phyloP scores from a whole-genome alignment of 2,797 vertebrate genomes.

The Phataginus tricuspis region DNA sequence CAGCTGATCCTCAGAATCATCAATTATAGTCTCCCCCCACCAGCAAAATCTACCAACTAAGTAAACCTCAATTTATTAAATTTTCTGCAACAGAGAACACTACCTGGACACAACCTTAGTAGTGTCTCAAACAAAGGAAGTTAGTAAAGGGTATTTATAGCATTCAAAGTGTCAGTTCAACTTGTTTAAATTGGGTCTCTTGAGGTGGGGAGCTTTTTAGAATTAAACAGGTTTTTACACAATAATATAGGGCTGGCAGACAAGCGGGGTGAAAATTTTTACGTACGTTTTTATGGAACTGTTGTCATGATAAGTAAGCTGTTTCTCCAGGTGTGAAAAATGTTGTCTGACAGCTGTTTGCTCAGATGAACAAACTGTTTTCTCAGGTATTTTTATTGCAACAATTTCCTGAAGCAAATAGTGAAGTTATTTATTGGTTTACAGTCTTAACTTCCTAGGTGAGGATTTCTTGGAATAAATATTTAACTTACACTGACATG shows the following conservation, averaged over 20 bases:
- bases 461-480: neutral
- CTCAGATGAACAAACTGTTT: constrained; percentile 41
- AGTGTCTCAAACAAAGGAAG: neutral
- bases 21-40: neutral
- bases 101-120: neutral
- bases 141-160: neutral
- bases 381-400: constrained; percentile 9
- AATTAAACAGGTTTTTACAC: neutral
- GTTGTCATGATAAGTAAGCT: neutral
- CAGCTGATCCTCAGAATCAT: neutral
- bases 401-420: constrained; percentile 30
- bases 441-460: neutral
- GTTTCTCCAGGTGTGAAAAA: neutral
- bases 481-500: neutral
- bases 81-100: neutral
- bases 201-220: neutral
- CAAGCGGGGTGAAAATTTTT: neutral
- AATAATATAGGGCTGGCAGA: neutral
- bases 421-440: neutral
- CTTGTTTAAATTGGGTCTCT: neutral
- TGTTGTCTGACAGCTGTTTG: constrained; percentile 38
- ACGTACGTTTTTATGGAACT: neutral
- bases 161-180: neutral
- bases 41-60: neutral
- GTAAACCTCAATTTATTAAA: neutral